Conservation (phyloP, 37 sponge, comb jelly and placozoan genomes). For the Sycon ciliatum region DNA sequence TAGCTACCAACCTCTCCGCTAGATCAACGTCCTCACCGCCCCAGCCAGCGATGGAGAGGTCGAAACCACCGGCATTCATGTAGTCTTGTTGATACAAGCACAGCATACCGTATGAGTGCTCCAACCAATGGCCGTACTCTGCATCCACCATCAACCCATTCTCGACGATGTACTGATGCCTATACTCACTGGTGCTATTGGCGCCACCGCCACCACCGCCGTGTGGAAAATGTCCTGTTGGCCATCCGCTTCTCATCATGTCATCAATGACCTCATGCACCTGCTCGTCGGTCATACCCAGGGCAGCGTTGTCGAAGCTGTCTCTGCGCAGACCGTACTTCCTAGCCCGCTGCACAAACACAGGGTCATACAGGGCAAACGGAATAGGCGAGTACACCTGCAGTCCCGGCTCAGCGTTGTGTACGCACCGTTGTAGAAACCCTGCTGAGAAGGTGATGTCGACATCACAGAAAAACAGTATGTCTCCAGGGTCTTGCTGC, state of each 20-base stretch:
- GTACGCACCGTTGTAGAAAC: constrained; percentile 2
- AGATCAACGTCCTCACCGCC: constrained; percentile 15
- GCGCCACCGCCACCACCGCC: too few species aligned
- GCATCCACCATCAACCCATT: too few species aligned
- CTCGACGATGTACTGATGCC: background rate
- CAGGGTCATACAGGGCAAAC: background rate
- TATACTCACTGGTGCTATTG: background rate
- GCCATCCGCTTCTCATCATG: too few species aligned
- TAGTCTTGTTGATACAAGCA: background rate
- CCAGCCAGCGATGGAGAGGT: constrained; percentile 5
- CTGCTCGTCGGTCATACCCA: too few species aligned
- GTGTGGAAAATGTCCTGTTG: too few species aligned
- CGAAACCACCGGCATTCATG: constrained; percentile 5
- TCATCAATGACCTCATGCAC: too few species aligned
- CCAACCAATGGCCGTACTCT: background rate
- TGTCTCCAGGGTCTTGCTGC: too few species aligned
- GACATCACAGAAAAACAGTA: constrained; percentile 18
- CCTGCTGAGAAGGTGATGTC: background rate
- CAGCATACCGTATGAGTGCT: background rate
- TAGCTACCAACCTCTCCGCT: background rate
- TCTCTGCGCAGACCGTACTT: too few species aligned
- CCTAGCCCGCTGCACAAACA: too few species aligned
- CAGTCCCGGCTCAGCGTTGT: background rate
- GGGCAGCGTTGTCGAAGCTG: too few species aligned
- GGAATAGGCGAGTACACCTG: background rate